Percentiles rank a stretch among this genome's conserved stretches.
phyloP scores from a whole-genome alignment of 2,113 vertebrate genomes.

The Euleptes europaea region DNA sequence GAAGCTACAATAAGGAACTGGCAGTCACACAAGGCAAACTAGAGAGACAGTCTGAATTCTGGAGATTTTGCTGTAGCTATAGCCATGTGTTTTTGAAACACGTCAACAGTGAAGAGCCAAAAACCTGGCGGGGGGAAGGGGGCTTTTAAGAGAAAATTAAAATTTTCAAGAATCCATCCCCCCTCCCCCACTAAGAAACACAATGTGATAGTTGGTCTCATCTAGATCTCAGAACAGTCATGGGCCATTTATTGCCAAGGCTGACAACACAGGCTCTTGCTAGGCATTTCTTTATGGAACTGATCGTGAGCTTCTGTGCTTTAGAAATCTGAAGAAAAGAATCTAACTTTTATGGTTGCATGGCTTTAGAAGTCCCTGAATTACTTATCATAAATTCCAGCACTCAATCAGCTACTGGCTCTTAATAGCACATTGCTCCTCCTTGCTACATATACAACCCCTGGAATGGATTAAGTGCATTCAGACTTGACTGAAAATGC shows the following conservation, averaged over 20 bases:
- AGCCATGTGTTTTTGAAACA: neutral
- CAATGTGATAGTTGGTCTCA: neutral
- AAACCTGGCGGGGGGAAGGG: neutral
- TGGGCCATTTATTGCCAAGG: neutral
- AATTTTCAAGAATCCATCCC: neutral
- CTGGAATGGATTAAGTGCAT: neutral
- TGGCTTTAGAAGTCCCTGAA: neutral
- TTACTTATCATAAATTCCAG: neutral
- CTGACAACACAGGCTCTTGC: neutral
- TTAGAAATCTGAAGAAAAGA: constrained; percentile 5
- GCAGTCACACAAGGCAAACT: neutral
- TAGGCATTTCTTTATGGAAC: neutral
- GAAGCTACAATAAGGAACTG: neutral
- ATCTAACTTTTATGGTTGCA: neutral
- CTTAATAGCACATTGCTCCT: neutral
- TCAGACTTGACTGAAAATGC: neutral
- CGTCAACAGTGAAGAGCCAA: neutral
- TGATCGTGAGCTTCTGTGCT: neutral
- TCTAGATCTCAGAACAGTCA: neutral
- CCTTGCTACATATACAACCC: neutral
- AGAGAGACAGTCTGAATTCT: neutral
- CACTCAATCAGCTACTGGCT: neutral
- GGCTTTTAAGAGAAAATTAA: neutral
- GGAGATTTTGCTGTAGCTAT: no score
- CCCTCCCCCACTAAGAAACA: no score